These are phyloP conservation scores for Musca vetustissima DNA, from an alignment of 1,140 invertebrate species.

Conservation along the genomic window DNA sequence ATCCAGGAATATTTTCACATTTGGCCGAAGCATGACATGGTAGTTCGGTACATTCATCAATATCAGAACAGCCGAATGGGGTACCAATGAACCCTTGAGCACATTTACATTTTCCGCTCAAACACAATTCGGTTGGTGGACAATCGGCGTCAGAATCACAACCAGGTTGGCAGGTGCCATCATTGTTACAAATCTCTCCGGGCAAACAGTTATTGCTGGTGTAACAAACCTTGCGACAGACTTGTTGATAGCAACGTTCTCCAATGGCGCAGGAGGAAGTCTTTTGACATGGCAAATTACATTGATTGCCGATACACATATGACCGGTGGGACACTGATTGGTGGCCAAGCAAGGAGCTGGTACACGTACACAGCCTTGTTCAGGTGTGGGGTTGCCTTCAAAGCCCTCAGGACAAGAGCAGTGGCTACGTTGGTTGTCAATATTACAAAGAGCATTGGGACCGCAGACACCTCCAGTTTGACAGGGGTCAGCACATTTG, in stretches of 20 bases:
- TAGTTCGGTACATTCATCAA: conserved; percentile 76
- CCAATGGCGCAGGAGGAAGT: conserved; percentile 75
- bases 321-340: conserved; percentile 72
- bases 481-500: conserved; percentile 82
- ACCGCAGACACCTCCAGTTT: conserved; percentile 74
- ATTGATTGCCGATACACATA: conserved; percentile 72
- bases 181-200: conserved; percentile 81
- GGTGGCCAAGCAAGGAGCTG: conserved; percentile 64
- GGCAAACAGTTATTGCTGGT: conserved; percentile 84
- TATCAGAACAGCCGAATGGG: conserved; percentile 72
- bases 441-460: conserved; percentile 80
- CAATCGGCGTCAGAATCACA: conserved; percentile 83
- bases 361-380: conserved; percentile 81
- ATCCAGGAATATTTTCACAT: conserved; percentile 79
- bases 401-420: conserved; percentile 80
- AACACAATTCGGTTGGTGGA: conserved; percentile 75
- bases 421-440: conserved; percentile 69
- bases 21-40: conserved; percentile 79
- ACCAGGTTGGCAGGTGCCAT: conserved; percentile 78
- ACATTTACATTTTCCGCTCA: conserved; percentile 77
- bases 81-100: conserved; percentile 69
- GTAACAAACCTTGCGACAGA: conserved; percentile 84
- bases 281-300: conserved; percentile 73
- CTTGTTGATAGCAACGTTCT: conserved; percentile 76
- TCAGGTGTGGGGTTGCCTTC: conserved; percentile 84